phyloP scores from a whole-genome alignment of 2,888 invertebrate species.

The Liopterus haemorrhoidalis region DNA sequence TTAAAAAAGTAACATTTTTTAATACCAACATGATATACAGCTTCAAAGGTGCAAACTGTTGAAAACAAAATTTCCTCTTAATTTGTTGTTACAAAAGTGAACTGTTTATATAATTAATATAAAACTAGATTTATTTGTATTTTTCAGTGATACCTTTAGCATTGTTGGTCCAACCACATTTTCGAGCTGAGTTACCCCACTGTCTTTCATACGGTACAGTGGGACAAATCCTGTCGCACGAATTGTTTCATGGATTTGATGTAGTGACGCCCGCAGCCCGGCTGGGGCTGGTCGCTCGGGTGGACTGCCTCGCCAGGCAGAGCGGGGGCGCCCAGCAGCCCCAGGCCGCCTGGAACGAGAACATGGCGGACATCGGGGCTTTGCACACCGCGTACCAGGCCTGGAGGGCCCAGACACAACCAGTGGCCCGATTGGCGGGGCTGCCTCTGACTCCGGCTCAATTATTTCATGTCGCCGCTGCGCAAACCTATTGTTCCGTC shows the following conservation, averaged over 20 bases:
- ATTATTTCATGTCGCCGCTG: constrained; percentile 49
- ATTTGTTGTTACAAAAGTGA: neutral
- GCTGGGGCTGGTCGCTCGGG: constrained; percentile 44
- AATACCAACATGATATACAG: too few species aligned
- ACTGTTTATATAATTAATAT: neutral
- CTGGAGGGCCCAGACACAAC: constrained; percentile 40
- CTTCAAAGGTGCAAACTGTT: too few species aligned
- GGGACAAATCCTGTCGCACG: constrained; percentile 49
- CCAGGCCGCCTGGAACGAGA: constrained; percentile 50
- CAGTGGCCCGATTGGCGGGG: constrained; percentile 43
- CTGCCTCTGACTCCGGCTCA: constrained; percentile 46
- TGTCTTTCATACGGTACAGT: constrained; percentile 48
- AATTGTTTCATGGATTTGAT: constrained; percentile 50
- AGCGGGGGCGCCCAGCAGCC: too few species aligned
- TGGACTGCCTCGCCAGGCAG: constrained; percentile 47
- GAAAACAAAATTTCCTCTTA: too few species aligned
- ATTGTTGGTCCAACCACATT: constrained; percentile 49
- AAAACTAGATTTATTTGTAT: constrained; percentile 2
- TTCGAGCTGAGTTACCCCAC: constrained; percentile 45
- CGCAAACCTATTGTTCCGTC: constrained; percentile 50
- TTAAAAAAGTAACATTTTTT: too few species aligned
- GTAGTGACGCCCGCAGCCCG: constrained; percentile 43
- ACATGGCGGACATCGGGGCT: constrained; percentile 50
- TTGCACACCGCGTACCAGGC: constrained; percentile 48
- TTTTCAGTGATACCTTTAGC: constrained; percentile 48